Conservation (phyloP, 2,797 vertebrate species). For the Syncerus caffer region DNA sequence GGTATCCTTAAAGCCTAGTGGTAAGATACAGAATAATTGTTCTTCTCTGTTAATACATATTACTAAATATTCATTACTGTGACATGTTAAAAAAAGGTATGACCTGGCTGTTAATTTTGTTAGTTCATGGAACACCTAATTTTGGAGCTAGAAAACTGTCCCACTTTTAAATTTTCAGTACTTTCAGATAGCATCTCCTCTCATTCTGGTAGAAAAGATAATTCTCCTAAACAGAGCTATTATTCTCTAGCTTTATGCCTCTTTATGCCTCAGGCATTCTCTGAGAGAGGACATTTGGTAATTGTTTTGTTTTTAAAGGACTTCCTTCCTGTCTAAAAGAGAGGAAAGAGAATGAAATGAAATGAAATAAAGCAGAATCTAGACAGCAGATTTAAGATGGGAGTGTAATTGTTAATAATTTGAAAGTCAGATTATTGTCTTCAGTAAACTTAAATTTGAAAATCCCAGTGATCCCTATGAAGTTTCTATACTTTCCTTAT, state of each 20-base stretch:
- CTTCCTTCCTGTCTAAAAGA: background rate
- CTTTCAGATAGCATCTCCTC: background rate
- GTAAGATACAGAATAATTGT: background rate
- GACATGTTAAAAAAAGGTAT: background rate
- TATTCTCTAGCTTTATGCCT: background rate
- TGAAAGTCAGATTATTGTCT: constrained; percentile 7
- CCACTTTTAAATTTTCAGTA: background rate
- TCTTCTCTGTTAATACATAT: background rate
- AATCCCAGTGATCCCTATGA: background rate
- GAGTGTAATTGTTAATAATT: background rate
- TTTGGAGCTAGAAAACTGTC: background rate
- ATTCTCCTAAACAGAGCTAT: background rate
- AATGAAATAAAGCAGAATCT: background rate
- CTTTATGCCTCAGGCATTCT: background rate
- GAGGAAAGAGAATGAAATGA: constrained; percentile 21
- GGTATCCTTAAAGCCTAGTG: background rate
- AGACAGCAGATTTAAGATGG: background rate
- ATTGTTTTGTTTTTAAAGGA: background rate
- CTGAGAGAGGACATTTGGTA: background rate
- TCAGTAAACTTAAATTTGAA: background rate
- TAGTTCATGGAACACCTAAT: background rate
- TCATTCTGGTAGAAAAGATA: background rate
- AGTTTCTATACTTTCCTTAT: background rate
- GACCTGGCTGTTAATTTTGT: background rate
- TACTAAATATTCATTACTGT: background rate